These are phyloP conservation scores for Menura novaehollandiae DNA, from an alignment of 2,113 vertebrate species.

Conservation along the genomic window DNA sequence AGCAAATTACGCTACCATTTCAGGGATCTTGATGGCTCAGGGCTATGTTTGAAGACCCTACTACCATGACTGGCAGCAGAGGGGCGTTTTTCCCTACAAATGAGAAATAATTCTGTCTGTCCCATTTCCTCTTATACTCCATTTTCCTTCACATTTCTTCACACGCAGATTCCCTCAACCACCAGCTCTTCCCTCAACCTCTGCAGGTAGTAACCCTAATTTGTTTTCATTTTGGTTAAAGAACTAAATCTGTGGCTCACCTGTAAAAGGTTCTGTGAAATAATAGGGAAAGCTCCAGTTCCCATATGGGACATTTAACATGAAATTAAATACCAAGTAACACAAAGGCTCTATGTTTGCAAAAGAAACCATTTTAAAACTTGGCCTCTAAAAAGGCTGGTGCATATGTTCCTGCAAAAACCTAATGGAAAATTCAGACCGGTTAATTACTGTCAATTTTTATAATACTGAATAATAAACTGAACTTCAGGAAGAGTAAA, in stretches of 20 bases:
- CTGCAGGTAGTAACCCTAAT: neutral
- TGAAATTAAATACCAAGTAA: neutral
- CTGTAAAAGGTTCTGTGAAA: neutral
- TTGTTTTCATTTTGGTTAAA: neutral
- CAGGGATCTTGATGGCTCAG: neutral
- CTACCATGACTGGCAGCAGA: neutral
- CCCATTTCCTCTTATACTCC: neutral
- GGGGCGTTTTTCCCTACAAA: neutral
- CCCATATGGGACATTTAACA: neutral
- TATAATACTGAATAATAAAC: neutral
- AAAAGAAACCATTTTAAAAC: neutral
- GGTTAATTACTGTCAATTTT: neutral
- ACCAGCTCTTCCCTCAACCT: neutral
- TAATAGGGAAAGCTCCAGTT: neutral
- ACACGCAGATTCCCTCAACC: neutral
- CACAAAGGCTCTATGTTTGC: neutral
- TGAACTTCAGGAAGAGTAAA: neutral
- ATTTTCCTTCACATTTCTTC: neutral
- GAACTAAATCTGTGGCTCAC: neutral
- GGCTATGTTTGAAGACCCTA: neutral
- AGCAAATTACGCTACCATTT: neutral
- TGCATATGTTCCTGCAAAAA: neutral
- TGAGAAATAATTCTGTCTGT: neutral
- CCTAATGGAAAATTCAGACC: neutral
- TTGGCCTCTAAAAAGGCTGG: neutral